These are phyloP conservation scores for Ceratotherium simum DNA, from an alignment of 2,113 vertebrate species.

Conservation along the genomic window DNA sequence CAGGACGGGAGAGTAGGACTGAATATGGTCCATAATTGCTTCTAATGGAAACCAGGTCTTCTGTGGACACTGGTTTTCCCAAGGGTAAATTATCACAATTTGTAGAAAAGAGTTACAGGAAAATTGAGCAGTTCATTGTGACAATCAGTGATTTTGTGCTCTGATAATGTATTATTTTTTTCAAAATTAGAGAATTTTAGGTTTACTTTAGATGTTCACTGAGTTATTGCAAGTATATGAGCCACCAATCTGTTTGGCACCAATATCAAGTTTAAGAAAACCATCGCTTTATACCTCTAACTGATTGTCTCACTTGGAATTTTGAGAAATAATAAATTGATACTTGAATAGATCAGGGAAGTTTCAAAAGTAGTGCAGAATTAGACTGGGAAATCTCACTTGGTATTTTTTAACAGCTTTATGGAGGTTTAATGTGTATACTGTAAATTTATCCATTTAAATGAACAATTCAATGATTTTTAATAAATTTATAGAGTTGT, in stretches of 20 bases:
- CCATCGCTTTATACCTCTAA: neutral
- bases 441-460: neutral
- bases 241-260: neutral
- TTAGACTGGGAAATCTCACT: neutral
- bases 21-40: neutral
- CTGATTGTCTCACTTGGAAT: neutral
- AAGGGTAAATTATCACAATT: neutral
- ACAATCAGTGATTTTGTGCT: neutral
- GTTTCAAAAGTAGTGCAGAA: neutral
- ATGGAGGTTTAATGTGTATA: neutral
- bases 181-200: neutral
- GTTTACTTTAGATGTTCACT: neutral
- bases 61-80: neutral
- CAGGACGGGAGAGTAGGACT: neutral
- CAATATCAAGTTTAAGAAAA: neutral
- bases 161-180: neutral
- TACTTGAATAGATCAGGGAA: neutral
- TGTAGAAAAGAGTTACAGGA: neutral
- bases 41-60: neutral
- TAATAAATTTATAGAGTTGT: neutral
- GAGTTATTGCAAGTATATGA: neutral
- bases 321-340: neutral
- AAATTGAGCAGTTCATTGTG: neutral
- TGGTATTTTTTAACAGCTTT: neutral
- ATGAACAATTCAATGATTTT: neutral